phyloP scores from a whole-genome alignment of 2,888 invertebrate species.

The Ophion slaviceki region DNA sequence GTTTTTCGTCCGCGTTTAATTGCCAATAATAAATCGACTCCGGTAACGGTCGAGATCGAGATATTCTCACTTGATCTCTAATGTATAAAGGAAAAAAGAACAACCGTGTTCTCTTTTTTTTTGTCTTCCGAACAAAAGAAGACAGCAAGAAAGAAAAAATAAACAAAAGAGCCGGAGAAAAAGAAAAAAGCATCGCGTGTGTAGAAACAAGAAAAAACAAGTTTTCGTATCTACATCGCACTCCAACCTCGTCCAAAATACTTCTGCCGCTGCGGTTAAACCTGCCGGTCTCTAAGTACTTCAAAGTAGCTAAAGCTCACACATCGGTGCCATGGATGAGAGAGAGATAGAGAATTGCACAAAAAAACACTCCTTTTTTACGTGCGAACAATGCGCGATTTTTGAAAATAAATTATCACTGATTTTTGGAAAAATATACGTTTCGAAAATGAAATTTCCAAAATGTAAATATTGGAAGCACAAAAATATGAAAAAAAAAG shows the following conservation, averaged over 20 bases:
- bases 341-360: slow-evolving; percentile 58
- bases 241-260: slow-evolving; percentile 83
- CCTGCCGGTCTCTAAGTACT: slow-evolving; percentile 76
- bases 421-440: neutral
- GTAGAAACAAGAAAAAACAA: slow-evolving; percentile 8
- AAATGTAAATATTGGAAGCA: neutral
- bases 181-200: neutral
- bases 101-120: neutral
- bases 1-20: slow-evolving; percentile 50
- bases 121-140: neutral
- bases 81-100: neutral
- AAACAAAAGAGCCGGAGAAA: neutral
- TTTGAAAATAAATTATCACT: neutral
- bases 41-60: neutral
- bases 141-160: neutral
- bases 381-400: neutral
- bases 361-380: neutral
- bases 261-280: slow-evolving; percentile 83
- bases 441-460: neutral
- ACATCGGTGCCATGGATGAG: slow-evolving; percentile 69
- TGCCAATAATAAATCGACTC: slow-evolving; percentile 29
- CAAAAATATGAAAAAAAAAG: too few relatives aligned
- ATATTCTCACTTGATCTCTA: neutral
- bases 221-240: slow-evolving; percentile 67
- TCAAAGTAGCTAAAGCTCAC: slow-evolving; percentile 67